Evolutionary conservation across 2,797 vertebrate genomes (phyloP).

Genomic region (Leptoclinus maculatus): DNA sequence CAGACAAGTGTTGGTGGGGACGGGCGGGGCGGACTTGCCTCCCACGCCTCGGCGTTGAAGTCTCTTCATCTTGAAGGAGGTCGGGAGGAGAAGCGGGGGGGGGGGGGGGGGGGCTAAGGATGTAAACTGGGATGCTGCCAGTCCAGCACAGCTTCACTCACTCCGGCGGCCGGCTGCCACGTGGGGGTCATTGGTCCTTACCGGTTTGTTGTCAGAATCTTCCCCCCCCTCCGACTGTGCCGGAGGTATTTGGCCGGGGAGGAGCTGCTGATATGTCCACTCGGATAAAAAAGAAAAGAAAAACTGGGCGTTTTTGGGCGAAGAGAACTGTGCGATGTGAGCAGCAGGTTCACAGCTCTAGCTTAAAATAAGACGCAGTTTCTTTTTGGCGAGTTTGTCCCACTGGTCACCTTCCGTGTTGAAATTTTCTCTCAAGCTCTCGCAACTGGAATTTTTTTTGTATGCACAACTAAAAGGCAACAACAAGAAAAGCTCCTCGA

Average conservation of each 20-base stretch:
- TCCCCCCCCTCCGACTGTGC: slow-evolving; percentile 6
- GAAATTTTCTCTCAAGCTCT: neutral
- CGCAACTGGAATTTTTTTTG: neutral
- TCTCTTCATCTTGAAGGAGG: slow-evolving; percentile 60
- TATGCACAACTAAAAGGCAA: neutral
- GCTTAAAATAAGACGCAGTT: neutral
- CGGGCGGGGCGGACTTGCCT: slow-evolving; percentile 20
- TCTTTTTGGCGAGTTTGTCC: neutral
- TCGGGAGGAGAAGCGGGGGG: slow-evolving; percentile 16
- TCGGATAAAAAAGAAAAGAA: neutral
- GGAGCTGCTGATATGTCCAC: slow-evolving; percentile 26
- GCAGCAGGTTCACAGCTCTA: slow-evolving; percentile 21
- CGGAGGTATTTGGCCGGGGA: neutral
- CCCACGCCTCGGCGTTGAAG: slow-evolving; percentile 40
- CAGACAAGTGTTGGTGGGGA: slow-evolving; percentile 10
- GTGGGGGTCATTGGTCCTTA: slow-evolving; percentile 37
- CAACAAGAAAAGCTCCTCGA: neutral
- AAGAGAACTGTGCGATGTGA: neutral
- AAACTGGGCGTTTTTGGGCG: neutral
- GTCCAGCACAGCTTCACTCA: slow-evolving; percentile 50
- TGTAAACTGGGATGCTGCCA: slow-evolving; percentile 65
- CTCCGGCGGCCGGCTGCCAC: slow-evolving; percentile 31
- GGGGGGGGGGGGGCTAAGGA: slow-evolving; percentile 10
- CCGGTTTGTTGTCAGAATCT: slow-evolving; percentile 18
- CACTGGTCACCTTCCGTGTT: slow-evolving; percentile 47